A percentile compares a stretch with the other conserved stretches of the same genome.
Conservation (phyloP, 1,140 invertebrate genomes). For the Babylonia areolata region DNA sequence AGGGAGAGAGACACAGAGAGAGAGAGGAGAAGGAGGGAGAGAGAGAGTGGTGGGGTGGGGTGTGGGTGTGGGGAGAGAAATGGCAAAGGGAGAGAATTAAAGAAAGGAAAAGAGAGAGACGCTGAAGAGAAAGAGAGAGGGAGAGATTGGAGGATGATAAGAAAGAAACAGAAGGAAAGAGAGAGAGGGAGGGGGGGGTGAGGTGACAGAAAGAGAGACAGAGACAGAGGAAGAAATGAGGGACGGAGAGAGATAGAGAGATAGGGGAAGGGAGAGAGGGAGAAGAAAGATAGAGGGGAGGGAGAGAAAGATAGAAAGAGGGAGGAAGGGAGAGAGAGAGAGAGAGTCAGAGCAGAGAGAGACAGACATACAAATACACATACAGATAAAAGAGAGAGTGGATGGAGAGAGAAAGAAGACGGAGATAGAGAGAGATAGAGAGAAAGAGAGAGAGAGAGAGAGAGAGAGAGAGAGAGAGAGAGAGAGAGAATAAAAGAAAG, state of each 20-base stretch:
- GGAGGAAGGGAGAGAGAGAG: too few relatives aligned
- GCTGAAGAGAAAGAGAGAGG: not conserved
- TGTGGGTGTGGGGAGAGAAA: too few relatives aligned
- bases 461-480: slow-evolving; percentile 11
- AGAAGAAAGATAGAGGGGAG: too few relatives aligned
- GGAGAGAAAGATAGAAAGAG: not conserved
- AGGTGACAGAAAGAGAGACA: not conserved
- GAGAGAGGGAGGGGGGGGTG: too few relatives aligned
- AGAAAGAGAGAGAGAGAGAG: slow-evolving; percentile 7
- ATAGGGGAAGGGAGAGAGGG: not conserved
- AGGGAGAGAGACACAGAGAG: not conserved
- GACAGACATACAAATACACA: too few relatives aligned
- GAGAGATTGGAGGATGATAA: not conserved
- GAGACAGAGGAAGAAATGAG: too few relatives aligned
- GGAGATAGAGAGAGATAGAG: not conserved
- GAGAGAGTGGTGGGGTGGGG: too few relatives aligned
- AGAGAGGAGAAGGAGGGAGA: not conserved
- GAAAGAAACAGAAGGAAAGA: too few relatives aligned
- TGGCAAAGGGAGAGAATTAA: not conserved
- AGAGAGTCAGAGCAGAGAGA: too few relatives aligned
- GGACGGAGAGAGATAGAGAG: not conserved
- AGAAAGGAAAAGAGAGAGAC: too few relatives aligned
- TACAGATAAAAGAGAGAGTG: not conserved
- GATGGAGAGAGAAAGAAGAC: not conserved
- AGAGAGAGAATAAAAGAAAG: not conserved